These are phyloP conservation scores for Folsomia manolachei DNA, from an alignment of 2,888 invertebrate genomes.

Conservation along the genomic window DNA sequence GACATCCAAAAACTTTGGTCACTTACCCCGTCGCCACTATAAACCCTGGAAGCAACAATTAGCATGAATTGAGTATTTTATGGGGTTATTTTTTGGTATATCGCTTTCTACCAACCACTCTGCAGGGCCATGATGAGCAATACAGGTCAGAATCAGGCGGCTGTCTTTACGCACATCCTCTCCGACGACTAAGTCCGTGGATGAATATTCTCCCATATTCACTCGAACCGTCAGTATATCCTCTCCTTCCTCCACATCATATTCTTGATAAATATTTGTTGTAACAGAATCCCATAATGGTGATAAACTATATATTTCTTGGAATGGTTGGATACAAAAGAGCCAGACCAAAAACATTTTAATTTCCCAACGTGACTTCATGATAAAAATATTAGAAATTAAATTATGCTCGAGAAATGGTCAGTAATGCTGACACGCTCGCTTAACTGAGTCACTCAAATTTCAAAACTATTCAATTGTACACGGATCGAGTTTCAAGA, in stretches of 20 bases:
- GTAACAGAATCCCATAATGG: slow-evolving; percentile 44
- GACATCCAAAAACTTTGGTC: no score
- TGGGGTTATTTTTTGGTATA: not conserved
- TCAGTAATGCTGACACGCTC: no score
- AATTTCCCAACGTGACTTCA: no score
- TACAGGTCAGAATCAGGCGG: slow-evolving; percentile 41
- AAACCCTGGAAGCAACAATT: slow-evolving; percentile 11
- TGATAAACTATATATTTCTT: slow-evolving; percentile 20
- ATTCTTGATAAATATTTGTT: slow-evolving; percentile 42
- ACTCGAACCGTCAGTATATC: slow-evolving; percentile 31
- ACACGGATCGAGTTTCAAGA: no score
- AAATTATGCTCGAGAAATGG: no score
- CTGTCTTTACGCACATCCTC: slow-evolving; percentile 36
- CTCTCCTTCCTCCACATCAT: slow-evolving; percentile 29
- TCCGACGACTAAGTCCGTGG: slow-evolving; percentile 41
- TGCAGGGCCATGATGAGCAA: slow-evolving; percentile 36
- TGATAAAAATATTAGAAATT: no score
- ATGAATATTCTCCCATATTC: slow-evolving; percentile 33
- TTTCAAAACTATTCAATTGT: no score
- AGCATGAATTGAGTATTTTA: not conserved
- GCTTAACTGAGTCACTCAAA: no score
- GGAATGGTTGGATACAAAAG: not conserved
- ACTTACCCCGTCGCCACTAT: slow-evolving; percentile 37
- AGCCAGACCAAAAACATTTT: not conserved
- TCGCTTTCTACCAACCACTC: slow-evolving; percentile 36